These are phyloP conservation scores for Gastracanthus pulcherrimus DNA, from an alignment of 2,888 invertebrate species.

Conservation along the genomic window DNA sequence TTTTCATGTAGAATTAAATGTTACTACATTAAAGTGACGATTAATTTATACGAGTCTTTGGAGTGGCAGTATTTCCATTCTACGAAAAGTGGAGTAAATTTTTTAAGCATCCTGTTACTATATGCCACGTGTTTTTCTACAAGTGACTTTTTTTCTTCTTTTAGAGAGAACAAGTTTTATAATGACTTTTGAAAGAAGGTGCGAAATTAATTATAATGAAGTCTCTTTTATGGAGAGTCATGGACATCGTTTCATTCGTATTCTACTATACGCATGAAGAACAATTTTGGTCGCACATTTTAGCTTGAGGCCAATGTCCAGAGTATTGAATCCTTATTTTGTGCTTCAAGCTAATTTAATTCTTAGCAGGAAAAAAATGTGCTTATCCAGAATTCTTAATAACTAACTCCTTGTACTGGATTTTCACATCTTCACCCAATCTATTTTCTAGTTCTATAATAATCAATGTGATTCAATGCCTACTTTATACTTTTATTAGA, in stretches of 20 bases:
- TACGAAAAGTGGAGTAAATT: background rate
- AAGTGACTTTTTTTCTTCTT: background rate
- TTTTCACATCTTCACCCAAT: background rate
- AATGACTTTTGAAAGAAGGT: constrained; percentile 12
- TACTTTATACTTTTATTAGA: too few species aligned
- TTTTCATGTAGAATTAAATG: background rate
- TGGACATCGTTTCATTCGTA: background rate
- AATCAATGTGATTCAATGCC: too few species aligned
- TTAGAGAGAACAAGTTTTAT: background rate
- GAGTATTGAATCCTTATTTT: too few species aligned
- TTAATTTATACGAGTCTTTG: background rate
- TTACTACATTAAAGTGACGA: background rate
- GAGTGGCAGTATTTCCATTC: background rate
- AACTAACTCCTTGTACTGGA: background rate
- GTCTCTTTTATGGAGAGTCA: background rate
- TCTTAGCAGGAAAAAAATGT: background rate
- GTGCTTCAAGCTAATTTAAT: background rate
- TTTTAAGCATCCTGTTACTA: background rate
- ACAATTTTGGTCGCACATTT: background rate
- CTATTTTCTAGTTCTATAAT: too few species aligned
- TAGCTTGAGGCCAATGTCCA: background rate
- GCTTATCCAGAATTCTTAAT: background rate
- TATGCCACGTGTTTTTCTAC: background rate
- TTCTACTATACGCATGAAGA: background rate
- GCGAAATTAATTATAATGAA: constrained; percentile 33